Base-by-base conservation (phyloP, 1,140 invertebrate species). In the Triops cancriformis region DNA sequence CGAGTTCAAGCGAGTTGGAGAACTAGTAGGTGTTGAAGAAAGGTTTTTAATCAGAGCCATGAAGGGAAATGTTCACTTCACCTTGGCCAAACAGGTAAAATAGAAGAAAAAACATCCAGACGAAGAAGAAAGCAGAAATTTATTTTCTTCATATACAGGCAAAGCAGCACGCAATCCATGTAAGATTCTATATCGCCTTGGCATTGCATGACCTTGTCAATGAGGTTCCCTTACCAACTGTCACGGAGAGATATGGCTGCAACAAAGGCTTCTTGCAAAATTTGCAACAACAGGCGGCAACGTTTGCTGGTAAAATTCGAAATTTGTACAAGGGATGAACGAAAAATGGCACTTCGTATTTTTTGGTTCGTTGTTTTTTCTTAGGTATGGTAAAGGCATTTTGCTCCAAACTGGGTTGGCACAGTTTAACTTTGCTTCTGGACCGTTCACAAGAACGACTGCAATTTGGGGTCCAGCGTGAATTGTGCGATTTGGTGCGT, bases 151-250 rank as follows among this genome's bases (percentile, higher is more conserved):
- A 18, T n/a, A 41, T 37, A n/a, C 18, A 91, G 81, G 85, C 84
- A 43, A 83, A 81, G 42, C 81, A 82, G 41, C 76, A 87, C 64
- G 83, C 82, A 7, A 82, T 87, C 75, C 87, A 88, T 82, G 84
- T 85, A 76, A 88, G 97, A 83, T 99, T 99, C 87, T 98, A 94
- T 83, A 94, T 94, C 72, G 91, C 96, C 11, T 84, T 99, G 74
- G 94, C 95, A 1, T 86, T 99, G 75, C 91, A 95, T 85, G 97
- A 98, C 84, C 87, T 99, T 76, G 92, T 99, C 0, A 93, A 94
- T 83, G 98, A 99, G 88, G 87, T 92, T 10, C 90, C 95, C 14
- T 85, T 99, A 26, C 87, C 87, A 73, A 84, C 87, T 27, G 95
- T 98, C 0, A 91, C 92, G 72, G 83, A 83, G 31, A 98, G 96